These are phyloP conservation scores for Caenorhabditis brenneri DNA, from an alignment of 1,140 invertebrate species.

Conservation along the genomic window DNA sequence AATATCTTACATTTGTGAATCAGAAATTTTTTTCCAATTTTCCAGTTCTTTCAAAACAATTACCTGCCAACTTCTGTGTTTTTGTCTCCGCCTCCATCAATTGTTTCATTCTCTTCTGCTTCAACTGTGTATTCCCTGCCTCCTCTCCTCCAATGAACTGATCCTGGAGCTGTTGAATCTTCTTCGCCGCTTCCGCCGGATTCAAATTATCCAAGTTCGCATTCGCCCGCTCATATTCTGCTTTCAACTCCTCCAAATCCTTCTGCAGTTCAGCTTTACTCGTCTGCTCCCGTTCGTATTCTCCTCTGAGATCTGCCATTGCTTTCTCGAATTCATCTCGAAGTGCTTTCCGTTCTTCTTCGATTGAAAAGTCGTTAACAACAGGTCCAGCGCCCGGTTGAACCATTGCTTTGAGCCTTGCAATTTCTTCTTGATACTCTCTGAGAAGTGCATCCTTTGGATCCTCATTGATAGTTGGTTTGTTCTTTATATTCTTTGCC, in stretches of 20 bases:
- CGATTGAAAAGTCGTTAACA: constrained; percentile 64
- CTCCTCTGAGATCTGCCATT: constrained; percentile 75
- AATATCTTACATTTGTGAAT: too few relatives aligned
- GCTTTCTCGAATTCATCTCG: constrained; percentile 73
- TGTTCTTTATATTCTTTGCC: constrained; percentile 91
- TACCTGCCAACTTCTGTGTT: constrained; percentile 74
- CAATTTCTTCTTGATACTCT: constrained; percentile 90
- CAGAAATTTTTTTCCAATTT: too few relatives aligned
- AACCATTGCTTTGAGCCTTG: constrained; percentile 77
- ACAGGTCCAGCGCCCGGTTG: constrained; percentile 26
- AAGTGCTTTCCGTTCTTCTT: constrained; percentile 73
- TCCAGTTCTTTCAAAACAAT: too few relatives aligned
- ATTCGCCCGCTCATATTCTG: constrained; percentile 74
- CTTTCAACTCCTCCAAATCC: constrained; percentile 75
- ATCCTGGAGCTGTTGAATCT: constrained; percentile 78
- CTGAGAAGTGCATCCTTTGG: constrained; percentile 86
- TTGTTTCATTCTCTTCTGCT: constrained; percentile 76
- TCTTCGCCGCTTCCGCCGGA: constrained; percentile 63
- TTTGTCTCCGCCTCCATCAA: constrained; percentile 78
- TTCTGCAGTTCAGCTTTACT: constrained; percentile 75
- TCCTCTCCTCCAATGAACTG: constrained; percentile 83
- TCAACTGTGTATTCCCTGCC: constrained; percentile 76
- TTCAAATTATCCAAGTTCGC: constrained; percentile 56
- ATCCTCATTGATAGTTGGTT: constrained; percentile 90
- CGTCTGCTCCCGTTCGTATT: constrained; percentile 72